phyloP scores from a whole-genome alignment of 35 echinoderm and acorn worm species.

The Ophiothrix spiculata region DNA sequence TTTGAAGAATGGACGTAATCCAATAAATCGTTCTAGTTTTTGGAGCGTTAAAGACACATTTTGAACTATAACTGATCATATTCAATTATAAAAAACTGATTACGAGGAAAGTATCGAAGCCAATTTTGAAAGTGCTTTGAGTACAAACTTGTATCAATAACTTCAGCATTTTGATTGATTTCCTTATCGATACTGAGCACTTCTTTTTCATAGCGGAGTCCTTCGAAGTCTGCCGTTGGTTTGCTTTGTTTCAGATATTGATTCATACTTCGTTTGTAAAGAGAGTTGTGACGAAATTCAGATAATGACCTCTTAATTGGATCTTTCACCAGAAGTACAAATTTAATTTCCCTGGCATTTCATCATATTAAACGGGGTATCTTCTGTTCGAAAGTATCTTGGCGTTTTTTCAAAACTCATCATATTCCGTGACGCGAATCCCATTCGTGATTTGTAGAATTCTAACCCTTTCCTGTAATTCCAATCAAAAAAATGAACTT shows the following conservation, averaged over 20 bases:
- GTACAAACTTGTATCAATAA: not conserved
- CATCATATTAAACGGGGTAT: slow-evolving; percentile 49
- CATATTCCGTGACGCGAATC: slow-evolving; percentile 43
- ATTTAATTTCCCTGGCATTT: slow-evolving; percentile 60
- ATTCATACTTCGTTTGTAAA: not conserved
- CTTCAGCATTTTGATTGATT: not conserved
- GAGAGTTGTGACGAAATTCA: slow-evolving; percentile 79
- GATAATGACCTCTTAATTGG: slow-evolving; percentile 66
- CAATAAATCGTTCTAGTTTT: not conserved
- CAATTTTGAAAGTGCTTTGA: not conserved
- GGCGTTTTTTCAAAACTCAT: slow-evolving; percentile 92
- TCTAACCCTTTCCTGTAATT: slow-evolving; percentile 75
- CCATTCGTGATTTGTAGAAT: slow-evolving; percentile 82
- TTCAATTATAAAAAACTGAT: not conserved
- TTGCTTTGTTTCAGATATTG: not conserved
- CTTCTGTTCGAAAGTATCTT: slow-evolving; percentile 80
- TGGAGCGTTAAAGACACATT: not conserved
- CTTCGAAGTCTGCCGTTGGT: not conserved
- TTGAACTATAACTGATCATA: not conserved
- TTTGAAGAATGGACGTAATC: not conserved
- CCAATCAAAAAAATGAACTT: slow-evolving; percentile 99
- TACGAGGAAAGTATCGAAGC: not conserved
- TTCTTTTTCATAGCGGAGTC: not conserved
- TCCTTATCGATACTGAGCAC: not conserved
- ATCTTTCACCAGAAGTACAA: slow-evolving; percentile 77